Percentiles rank a stretch among this genome's conserved stretches.
These are phyloP conservation scores for Philantomba maxwellii DNA, from an alignment of 2,113 vertebrate genomes.

Conservation along the genomic window DNA sequence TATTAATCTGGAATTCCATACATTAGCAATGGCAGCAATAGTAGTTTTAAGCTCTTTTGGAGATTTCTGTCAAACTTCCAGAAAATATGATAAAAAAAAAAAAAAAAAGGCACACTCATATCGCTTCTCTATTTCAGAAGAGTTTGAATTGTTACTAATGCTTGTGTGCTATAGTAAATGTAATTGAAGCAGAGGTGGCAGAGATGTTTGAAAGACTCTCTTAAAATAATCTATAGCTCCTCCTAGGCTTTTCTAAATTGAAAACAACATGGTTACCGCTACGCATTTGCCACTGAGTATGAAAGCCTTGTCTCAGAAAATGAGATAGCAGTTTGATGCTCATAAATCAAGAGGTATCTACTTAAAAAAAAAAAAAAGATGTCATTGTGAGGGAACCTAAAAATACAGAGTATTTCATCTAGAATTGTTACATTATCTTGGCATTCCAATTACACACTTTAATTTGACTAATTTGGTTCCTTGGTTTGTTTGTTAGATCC, in stretches of 20 bases:
- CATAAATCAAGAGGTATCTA: slow-evolving; percentile 6
- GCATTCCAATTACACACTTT: background rate
- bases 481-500: background rate
- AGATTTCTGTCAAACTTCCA: background rate
- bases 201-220: slow-evolving; percentile 8
- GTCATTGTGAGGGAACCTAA: background rate
- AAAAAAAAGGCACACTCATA: background rate
- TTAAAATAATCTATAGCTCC: slow-evolving; percentile 42
- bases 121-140: background rate
- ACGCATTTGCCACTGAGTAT: background rate
- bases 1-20: background rate
- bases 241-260: slow-evolving; percentile 46
- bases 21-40: background rate
- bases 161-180: background rate
- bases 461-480: background rate
- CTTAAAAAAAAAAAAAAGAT: background rate
- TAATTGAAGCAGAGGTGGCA: slow-evolving; percentile 6
- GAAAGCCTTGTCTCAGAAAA: slow-evolving; percentile 39
- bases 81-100: background rate
- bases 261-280: slow-evolving; percentile 43
- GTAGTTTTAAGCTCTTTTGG: background rate
- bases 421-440: background rate
- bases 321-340: background rate
- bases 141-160: background rate
- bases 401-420: background rate